These are phyloP conservation scores for Andrena flavipes DNA, from an alignment of 2,888 invertebrate genomes.

Conservation along the genomic window DNA sequence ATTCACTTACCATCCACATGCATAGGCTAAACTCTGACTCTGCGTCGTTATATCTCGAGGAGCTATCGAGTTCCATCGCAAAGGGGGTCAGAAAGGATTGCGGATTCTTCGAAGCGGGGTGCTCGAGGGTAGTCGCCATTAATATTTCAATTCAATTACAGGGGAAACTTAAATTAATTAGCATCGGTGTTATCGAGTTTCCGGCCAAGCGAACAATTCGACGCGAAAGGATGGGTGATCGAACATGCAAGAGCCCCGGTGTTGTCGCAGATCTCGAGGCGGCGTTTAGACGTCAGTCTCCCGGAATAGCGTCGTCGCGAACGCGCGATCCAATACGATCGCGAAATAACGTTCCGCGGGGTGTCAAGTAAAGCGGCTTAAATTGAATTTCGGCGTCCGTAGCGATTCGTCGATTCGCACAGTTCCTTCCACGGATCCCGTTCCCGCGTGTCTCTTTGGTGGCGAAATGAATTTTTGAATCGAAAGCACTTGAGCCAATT, in stretches of 20 bases:
- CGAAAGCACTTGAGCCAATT: slow-evolving; percentile 2
- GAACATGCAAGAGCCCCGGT: neutral
- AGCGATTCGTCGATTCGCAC: neutral
- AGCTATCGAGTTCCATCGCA: neutral
- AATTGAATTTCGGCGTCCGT: slow-evolving; percentile 46
- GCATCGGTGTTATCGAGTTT: no score
- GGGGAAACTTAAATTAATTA: no score
- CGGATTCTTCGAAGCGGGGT: no score
- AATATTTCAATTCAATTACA: no score
- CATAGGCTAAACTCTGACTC: neutral
- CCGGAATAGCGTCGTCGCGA: slow-evolving; percentile 20
- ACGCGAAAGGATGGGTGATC: neutral
- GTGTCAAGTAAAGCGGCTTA: slow-evolving; percentile 52
- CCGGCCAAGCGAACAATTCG: neutral
- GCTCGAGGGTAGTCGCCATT: no score
- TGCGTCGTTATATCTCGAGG: neutral
- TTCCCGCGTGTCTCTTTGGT: neutral
- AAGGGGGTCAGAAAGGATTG: no score
- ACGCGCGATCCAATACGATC: slow-evolving; percentile 42
- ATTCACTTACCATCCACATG: slow-evolving; percentile 10
- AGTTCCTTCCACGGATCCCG: neutral
- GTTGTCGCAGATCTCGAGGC: neutral
- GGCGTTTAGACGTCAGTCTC: slow-evolving; percentile 6
- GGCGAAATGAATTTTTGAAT: slow-evolving; percentile 1
- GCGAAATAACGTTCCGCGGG: slow-evolving; percentile 50